phyloP scores from a whole-genome alignment of 2,797 vertebrate species.

The Poeciliopsis infans region DNA sequence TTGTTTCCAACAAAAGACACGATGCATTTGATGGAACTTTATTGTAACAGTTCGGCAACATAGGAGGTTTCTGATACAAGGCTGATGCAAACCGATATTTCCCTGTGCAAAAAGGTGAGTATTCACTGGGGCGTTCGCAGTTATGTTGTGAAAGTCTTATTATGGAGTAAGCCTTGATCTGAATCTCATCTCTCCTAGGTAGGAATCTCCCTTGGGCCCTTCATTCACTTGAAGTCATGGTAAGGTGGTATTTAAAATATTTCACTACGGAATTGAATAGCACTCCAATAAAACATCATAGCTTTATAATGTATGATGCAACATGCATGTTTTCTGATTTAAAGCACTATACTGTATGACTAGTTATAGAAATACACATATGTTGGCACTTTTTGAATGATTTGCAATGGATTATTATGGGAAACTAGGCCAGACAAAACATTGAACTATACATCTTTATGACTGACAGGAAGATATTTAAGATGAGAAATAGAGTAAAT shows the following conservation, averaged over 20 bases:
- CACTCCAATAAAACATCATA: not conserved
- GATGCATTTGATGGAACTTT: not conserved
- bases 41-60: not conserved
- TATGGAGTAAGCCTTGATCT: slow-evolving; percentile 6
- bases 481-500: not conserved
- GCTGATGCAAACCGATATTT: not conserved
- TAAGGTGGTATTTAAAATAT: not conserved
- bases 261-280: not conserved
- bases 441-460: not conserved
- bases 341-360: not conserved
- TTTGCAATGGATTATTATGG: not conserved
- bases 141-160: not conserved
- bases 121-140: not conserved
- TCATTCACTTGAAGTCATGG: not conserved
- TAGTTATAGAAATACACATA: not conserved
- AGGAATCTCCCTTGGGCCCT: not conserved
- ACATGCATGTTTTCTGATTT: not conserved
- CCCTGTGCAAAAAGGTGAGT: not conserved
- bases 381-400: not conserved
- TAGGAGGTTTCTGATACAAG: not conserved
- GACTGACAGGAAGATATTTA: not conserved
- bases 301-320: not conserved
- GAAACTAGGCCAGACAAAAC: not conserved
- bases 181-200: not conserved
- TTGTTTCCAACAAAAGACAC: slow-evolving; percentile 10